Evolutionary conservation across 1,140 invertebrate genomes (phyloP), one percentile per base, ranked within the genome.

Genomic region (Physella acuta): DNA sequence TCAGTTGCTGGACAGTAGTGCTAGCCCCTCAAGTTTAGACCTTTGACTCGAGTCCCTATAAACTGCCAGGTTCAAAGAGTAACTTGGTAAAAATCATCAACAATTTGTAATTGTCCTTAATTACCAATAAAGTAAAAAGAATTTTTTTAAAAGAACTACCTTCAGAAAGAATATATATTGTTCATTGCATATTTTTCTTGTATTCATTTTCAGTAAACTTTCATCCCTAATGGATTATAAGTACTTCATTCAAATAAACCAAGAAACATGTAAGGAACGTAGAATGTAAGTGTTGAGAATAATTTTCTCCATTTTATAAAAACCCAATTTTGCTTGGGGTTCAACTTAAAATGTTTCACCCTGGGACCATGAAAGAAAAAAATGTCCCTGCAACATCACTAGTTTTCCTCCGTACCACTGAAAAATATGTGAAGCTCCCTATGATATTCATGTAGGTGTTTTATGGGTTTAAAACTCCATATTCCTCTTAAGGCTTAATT

Each of bases 171-270:
- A n/a, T n/a, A n/a, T n/a, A n/a, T n/a, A n/a, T n/a, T n/a, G n/a
- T n/a, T 51, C 5, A 14, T 52, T 33, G 37, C 4, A 37, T 30
- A 20, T 37, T 52, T 24, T 65, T 68, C 26, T 53, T 51, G 56
- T 37, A 36, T 33, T 51, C 69, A 44, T 51, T 24, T 77, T 71
- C 74, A 79, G 78, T 36, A 67, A 73, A 31, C 55, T 81, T 26
- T 37, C 34, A 34, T 58, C 72, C 8, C n/a, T 81, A 31, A 83
- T 76, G 71, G 70, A 82, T 44, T 76, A 75, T 62, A 84, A 78
- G 71, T 83, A 77, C 72, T 84, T 83, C 72, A 51, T 83, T 24
- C 73, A 69, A 5, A 58, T 82, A 17, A 70, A 72, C 61, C 78
- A 76, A 72, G 76, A 79, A 26, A 74, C 73, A 36, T 79, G 80